These are phyloP conservation scores for Congeria kusceri DNA, from an alignment of 2,888 invertebrate species.

Conservation along the genomic window DNA sequence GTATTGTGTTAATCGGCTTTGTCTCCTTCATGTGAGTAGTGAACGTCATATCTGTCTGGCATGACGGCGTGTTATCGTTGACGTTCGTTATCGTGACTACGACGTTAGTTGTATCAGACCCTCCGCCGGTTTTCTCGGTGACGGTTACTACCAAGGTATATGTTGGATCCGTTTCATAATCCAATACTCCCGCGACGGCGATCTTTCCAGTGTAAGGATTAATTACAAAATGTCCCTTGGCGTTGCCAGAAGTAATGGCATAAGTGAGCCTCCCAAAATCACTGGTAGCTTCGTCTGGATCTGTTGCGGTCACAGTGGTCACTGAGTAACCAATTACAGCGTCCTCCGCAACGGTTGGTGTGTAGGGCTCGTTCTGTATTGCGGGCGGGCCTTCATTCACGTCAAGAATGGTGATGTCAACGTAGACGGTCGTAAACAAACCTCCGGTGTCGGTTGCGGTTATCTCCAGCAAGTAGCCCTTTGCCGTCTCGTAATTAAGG, in stretches of 20 bases:
- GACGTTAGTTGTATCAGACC: slow-evolving; percentile 95
- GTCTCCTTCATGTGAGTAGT: slow-evolving; percentile 56
- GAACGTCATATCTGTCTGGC: slow-evolving; percentile 61
- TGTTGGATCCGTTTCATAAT: slow-evolving; percentile 66
- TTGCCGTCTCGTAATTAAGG: slow-evolving; percentile 75
- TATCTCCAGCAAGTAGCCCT: slow-evolving; percentile 65
- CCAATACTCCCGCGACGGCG: slow-evolving; percentile 59
- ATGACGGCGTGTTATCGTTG: slow-evolving; percentile 75
- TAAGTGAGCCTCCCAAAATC: slow-evolving; percentile 65
- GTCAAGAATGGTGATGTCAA: slow-evolving; percentile 69
- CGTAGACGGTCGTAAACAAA: slow-evolving; percentile 57
- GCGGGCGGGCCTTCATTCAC: slow-evolving; percentile 73
- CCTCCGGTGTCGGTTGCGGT: slow-evolving; percentile 68
- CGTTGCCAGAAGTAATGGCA: slow-evolving; percentile 62
- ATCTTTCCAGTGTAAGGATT: slow-evolving; percentile 58
- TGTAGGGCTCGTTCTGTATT: slow-evolving; percentile 52
- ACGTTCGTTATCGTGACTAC: slow-evolving; percentile 69
- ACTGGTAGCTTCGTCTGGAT: slow-evolving; percentile 67
- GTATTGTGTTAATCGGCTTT: slow-evolving; percentile 51
- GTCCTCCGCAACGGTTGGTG: slow-evolving; percentile 65
- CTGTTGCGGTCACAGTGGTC: slow-evolving; percentile 62
- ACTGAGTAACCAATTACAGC: slow-evolving; percentile 57
- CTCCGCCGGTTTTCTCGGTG: slow-evolving; percentile 87
- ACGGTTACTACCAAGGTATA: slow-evolving; percentile 68
- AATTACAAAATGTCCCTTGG: slow-evolving; percentile 58